phyloP scores from a whole-genome alignment of 2,888 invertebrate species.

The Fragum sueziense region DNA sequence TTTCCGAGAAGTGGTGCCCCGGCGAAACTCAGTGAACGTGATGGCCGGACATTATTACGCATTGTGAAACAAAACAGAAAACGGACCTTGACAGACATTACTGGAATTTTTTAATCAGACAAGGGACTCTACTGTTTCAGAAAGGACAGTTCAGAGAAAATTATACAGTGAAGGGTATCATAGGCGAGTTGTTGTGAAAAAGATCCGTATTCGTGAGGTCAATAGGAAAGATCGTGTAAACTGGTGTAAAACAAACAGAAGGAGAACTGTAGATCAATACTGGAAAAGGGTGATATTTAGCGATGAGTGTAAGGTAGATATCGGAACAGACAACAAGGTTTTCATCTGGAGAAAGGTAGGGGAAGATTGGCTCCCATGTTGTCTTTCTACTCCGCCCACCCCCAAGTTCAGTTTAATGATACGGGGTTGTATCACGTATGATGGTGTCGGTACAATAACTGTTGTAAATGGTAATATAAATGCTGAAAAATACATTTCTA shows the following conservation, averaged over 20 bases:
- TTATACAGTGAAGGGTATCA: not conserved
- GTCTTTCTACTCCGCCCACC: not conserved
- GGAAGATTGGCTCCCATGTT: not conserved
- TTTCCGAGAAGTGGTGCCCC: not conserved
- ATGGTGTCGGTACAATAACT: not conserved
- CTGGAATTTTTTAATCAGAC: not conserved
- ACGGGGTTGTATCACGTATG: not conserved
- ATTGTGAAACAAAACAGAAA: not conserved
- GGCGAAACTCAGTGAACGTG: no score
- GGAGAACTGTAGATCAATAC: not conserved
- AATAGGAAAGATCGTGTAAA: not conserved
- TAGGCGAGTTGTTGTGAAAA: not conserved
- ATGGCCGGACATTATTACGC: not conserved
- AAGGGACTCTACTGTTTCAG: not conserved
- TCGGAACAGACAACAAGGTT: not conserved
- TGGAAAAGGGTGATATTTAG: not conserved
- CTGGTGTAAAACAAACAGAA: not conserved
- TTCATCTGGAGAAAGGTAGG: not conserved
- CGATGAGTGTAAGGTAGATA: not conserved
- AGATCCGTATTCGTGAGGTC: not conserved
- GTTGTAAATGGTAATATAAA: slow-evolving; percentile 3
- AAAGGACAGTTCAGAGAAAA: not conserved
- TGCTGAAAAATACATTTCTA: not conserved
- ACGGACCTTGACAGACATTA: not conserved
- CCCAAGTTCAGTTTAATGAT: not conserved